Evolutionary conservation across 2,888 invertebrate species (phyloP), one percentile per base, ranked within the genome.

Genomic region (Philereme transversata): DNA sequence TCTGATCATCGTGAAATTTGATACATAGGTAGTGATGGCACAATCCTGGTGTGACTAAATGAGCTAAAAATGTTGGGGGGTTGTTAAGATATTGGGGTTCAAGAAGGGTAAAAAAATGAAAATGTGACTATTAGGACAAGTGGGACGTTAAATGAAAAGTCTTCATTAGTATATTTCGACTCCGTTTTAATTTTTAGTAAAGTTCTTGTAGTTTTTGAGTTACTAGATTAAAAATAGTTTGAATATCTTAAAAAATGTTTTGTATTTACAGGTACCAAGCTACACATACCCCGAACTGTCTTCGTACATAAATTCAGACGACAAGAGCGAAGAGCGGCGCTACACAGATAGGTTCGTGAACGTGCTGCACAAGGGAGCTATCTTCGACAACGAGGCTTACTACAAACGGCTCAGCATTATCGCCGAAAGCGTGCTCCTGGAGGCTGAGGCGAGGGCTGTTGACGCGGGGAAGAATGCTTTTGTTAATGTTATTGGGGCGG

Each of bases 381-480:
- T 88, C 56, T 88, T 88, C 45, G 88, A 88, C 66, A 87, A 88
- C 57, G 87, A 87, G 41, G 86, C 86, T 36, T 93, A 91, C 70
- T 90, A 88, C 69, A 93, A 92, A 67, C 84, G 95, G 43, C 78
- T 94, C 47, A 83, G 91, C 35, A 86, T 95, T 6, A 81, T 94
- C 0, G 93, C 95, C 4, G 96, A 96, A 67, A 93, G 93, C 7
- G 84, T 95, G 36, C 76, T 96, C 1, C 71, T 95, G 10, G 95
- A 95, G 61, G 94, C 95, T 0, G 93, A 95, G 62, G 81, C 86
- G 0, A 85, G 95, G n/a, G 95, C 94, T 0, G 79, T 79, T 8
- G 83, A 83, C 0, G 85, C 78, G 4, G 88, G 83, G 34, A 94
- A 88, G 41, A 83, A 86, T 5, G 95, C 94, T 0, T 95, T 92